These are phyloP conservation scores for Pseudomyrmex dendroicus DNA, from an alignment of 1,140 invertebrate genomes.

Conservation along the genomic window DNA sequence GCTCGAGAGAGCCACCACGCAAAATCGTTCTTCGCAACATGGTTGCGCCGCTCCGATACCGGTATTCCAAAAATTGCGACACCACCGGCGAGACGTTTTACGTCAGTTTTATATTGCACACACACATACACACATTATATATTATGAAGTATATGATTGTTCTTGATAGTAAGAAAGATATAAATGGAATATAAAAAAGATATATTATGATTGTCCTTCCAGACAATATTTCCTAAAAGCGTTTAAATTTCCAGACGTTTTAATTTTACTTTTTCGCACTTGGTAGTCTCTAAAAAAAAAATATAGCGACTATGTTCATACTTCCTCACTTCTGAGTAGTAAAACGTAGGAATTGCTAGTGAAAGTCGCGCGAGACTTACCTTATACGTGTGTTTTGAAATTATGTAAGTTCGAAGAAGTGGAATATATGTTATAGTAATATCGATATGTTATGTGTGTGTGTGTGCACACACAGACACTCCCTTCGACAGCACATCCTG, in stretches of 20 bases:
- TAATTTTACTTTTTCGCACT: not conserved
- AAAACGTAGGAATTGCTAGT: not conserved
- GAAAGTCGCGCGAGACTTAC: not conserved
- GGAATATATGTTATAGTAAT: not conserved
- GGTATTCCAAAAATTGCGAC: slow-evolving; percentile 46
- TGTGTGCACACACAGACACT: slow-evolving; percentile 84
- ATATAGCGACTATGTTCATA: not conserved
- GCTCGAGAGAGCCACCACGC: not conserved
- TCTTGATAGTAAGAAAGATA: not conserved
- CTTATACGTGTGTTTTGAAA: not conserved
- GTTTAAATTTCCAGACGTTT: not conserved
- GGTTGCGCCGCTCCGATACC: not conserved
- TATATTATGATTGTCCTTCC: not conserved
- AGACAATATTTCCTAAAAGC: not conserved
- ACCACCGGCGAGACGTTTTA: not conserved
- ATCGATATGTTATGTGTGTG: not conserved
- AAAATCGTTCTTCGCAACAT: slow-evolving; percentile 63
- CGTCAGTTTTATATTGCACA: not conserved
- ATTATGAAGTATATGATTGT: not conserved
- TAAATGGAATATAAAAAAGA: not conserved
- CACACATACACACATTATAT: not conserved
- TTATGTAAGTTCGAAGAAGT: not conserved
- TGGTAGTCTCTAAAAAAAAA: not conserved
- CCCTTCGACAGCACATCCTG: slow-evolving; percentile 87
- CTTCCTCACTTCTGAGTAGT: not conserved